Percentiles rank a stretch among this genome's conserved stretches.
Evolutionary conservation across 2,113 vertebrate species (phyloP).

Genomic region (Gobiocypris rarus): DNA sequence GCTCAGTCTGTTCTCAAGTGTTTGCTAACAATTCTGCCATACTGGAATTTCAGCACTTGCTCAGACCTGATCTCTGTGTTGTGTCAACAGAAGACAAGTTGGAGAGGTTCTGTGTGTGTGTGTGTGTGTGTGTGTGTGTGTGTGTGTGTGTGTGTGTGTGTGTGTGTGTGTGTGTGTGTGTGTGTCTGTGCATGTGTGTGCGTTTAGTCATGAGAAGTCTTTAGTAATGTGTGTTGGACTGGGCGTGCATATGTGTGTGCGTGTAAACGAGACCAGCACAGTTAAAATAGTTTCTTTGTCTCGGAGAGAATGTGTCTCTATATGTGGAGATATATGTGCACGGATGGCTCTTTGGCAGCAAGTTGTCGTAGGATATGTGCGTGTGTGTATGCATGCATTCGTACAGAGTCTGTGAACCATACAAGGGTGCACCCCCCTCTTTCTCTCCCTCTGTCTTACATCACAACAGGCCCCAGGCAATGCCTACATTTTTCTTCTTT

Average conservation of each 20-base stretch:
- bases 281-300: constrained; percentile 42
- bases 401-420: constrained; percentile 64
- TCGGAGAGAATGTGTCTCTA: constrained; percentile 20
- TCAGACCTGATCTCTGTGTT: constrained; percentile 87
- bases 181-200: constrained; percentile 3
- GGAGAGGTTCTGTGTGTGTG: constrained; percentile 57
- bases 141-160: background rate
- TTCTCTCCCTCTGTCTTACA: constrained; percentile 73
- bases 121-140: no score
- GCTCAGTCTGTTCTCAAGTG: constrained; percentile 72
- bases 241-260: constrained; percentile 2
- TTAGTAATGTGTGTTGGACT: background rate
- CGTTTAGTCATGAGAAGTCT: constrained; percentile 11
- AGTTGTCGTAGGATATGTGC: constrained; percentile 35
- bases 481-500: constrained; percentile 76
- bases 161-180: background rate
- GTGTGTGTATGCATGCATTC: constrained; percentile 52
- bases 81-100: constrained; percentile 84
- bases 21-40: constrained; percentile 81
- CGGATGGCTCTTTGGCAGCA: constrained; percentile 45
- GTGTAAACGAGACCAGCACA: constrained; percentile 14
- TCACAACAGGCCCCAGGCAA: constrained; percentile 79
- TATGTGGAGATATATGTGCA: constrained; percentile 45
- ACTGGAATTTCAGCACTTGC: constrained; percentile 88
- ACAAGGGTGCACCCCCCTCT: constrained; percentile 69